Evolutionary conservation across 1,140 invertebrate species (phyloP).

Genomic region (Drosophila sulfurigaster): DNA sequence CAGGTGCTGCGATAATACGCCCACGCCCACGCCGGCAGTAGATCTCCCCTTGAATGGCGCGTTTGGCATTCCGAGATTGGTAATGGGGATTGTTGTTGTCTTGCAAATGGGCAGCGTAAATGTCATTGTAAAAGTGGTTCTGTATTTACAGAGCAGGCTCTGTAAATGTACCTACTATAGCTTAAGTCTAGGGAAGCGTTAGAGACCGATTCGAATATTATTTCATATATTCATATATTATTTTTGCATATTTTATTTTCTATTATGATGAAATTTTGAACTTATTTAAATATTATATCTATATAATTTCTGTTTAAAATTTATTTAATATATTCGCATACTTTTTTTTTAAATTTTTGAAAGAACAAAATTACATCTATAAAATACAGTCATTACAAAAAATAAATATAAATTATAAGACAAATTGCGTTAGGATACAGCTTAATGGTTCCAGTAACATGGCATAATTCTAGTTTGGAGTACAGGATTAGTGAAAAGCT

Average conservation of each 20-base stretch:
- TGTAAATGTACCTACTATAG: not conserved
- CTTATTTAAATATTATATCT: too few relatives aligned
- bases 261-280: too few relatives aligned
- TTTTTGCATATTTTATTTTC: not conserved
- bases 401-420: too few relatives aligned
- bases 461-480: not conserved
- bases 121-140: not conserved
- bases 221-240: too few relatives aligned
- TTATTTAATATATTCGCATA: not conserved
- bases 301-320: too few relatives aligned
- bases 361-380: too few relatives aligned
- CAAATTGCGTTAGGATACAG: not conserved
- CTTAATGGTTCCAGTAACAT: not conserved
- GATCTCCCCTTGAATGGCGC: constrained; percentile 40
- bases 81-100: constrained; percentile 10
- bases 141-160: not conserved
- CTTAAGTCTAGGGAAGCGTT: too few relatives aligned
- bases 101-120: not conserved
- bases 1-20: constrained; percentile 29
- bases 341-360: not conserved
- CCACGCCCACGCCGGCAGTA: constrained; percentile 35
- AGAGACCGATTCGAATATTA: too few relatives aligned
- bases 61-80: constrained; percentile 50
- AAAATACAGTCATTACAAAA: too few relatives aligned
- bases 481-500: not conserved